These are phyloP conservation scores for Cephus rjabovi DNA, from an alignment of 2,888 invertebrate species.

Conservation along the genomic window DNA sequence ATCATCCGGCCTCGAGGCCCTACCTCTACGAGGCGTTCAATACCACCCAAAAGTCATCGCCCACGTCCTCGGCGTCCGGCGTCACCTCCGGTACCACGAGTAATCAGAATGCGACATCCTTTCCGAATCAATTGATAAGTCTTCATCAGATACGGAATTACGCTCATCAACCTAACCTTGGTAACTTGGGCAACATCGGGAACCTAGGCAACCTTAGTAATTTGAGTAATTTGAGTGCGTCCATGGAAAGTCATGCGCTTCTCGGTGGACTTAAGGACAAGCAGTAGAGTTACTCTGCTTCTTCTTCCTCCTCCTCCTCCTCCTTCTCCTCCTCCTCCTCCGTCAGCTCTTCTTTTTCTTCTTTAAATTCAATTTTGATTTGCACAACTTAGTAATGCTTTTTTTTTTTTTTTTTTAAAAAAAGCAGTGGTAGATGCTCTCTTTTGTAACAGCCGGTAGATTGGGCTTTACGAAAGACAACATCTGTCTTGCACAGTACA, in stretches of 20 bases:
- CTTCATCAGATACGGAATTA: constrained; percentile 97
- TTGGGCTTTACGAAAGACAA: too few relatives aligned
- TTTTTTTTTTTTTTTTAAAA: too few relatives aligned
- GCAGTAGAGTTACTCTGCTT: constrained; percentile 43
- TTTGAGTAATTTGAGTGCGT: constrained; percentile 59
- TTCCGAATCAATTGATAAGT: constrained; percentile 94
- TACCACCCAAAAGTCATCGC: constrained; percentile 78
- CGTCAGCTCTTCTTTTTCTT: constrained; percentile 10
- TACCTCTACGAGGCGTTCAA: constrained; percentile 95
- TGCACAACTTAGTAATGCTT: too few relatives aligned
- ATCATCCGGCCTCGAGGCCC: constrained; percentile 72
- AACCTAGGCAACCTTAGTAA: constrained; percentile 61
- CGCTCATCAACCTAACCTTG: constrained; percentile 88
- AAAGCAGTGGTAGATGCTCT: not conserved
- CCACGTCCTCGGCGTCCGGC: constrained; percentile 64
- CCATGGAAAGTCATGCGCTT: constrained; percentile 62
- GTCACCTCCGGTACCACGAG: constrained; percentile 52
- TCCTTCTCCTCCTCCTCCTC: not conserved
- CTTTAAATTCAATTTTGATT: constrained; percentile 2
- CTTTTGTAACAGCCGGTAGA: not conserved
- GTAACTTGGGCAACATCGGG: constrained; percentile 63
- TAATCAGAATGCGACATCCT: constrained; percentile 73
- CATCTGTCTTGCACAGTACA: too few relatives aligned
- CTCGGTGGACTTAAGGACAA: constrained; percentile 63
- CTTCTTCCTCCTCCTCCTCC: too few relatives aligned